Evolutionary conservation across 2,797 vertebrate species (phyloP), one percentile per base, ranked within the genome.

Genomic region (Anguilla obscura): DNA sequence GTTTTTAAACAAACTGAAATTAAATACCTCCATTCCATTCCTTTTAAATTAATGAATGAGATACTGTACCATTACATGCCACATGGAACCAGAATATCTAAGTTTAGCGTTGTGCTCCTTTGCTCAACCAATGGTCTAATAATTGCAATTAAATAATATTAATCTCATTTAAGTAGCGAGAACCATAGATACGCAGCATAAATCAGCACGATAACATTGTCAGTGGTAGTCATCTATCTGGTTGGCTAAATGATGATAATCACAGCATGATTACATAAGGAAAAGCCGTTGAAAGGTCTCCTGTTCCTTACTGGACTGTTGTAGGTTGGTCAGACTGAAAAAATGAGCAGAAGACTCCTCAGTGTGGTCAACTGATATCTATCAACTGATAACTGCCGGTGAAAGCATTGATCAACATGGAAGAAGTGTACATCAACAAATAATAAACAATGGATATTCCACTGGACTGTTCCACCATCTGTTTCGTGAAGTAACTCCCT

Each of bases 401-500:
- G 3, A 33, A 1, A 82, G 45, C 4, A 21, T 50, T n/a, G 18
- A 12, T 40, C 45, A 7, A 50, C 79, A 82, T 10, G 24, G 8
- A 8, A n/a, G 45, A n/a, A 24, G 24, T 82, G 21, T 6, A n/a
- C 16, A 45, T 50, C 40, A 24, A 24, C 40, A 82, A 50, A 82
- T n/a, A 82, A 82, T n/a, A 45, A n/a, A n/a, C 79, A 50, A 50
- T 50, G 40, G 2, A 21, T 82, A 50, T 82, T 82, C 40, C 79
- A 82, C 0, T 82, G 45, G 79, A 9, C 45, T 82, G 5, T 50
- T 82, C n/a, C 79, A 82, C 40, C 79, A 48, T 82, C 79, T 82
- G 79, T n/a, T 48, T 82, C 79, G 50, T n/a, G 33, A 40, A 76
- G 74, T 82, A 94, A 91, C 92, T 94, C 94, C 93, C 94, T 92